Conservation (phyloP, 1,140 invertebrate genomes). For the Pogonus chalceus region DNA sequence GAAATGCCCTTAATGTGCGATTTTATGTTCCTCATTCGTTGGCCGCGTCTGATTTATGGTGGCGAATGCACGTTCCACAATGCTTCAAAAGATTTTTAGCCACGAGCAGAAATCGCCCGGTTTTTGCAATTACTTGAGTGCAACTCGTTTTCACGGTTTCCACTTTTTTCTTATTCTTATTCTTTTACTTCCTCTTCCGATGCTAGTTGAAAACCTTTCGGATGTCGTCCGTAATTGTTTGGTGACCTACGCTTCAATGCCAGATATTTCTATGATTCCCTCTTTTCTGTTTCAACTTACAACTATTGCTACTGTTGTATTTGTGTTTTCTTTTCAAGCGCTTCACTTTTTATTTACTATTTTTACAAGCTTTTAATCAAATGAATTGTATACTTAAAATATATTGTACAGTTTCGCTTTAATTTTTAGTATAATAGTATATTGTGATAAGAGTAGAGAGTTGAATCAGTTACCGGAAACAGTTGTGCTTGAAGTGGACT, state of each 20-base stretch:
- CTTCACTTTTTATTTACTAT: too few species aligned
- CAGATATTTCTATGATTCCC: not conserved
- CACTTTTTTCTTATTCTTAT: not conserved
- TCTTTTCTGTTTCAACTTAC: not conserved
- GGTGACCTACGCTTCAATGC: not conserved
- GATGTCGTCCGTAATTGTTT: slow-evolving; percentile 1
- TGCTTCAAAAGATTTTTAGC: not conserved
- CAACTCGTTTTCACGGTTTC: not conserved
- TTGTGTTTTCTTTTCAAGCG: too few species aligned
- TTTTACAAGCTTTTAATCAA: too few species aligned
- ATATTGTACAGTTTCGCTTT: too few species aligned
- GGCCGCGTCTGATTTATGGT: not conserved
- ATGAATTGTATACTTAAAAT: too few species aligned
- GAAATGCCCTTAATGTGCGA: slow-evolving; percentile 1
- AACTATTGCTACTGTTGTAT: too few species aligned
- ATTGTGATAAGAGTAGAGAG: too few species aligned
- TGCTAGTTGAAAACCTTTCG: not conserved
- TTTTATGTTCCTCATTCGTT: not conserved
- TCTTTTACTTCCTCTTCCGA: not conserved
- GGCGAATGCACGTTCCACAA: not conserved
- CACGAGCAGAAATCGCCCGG: not conserved
- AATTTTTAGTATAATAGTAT: too few species aligned
- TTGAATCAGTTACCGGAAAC: not conserved
- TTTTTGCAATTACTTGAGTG: slow-evolving; percentile 7
- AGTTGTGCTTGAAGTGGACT: not conserved